Percentiles rank a stretch among this genome's conserved stretches.
phyloP scores from a whole-genome alignment of 2,797 vertebrate genomes.

The Myotis findleyi region DNA sequence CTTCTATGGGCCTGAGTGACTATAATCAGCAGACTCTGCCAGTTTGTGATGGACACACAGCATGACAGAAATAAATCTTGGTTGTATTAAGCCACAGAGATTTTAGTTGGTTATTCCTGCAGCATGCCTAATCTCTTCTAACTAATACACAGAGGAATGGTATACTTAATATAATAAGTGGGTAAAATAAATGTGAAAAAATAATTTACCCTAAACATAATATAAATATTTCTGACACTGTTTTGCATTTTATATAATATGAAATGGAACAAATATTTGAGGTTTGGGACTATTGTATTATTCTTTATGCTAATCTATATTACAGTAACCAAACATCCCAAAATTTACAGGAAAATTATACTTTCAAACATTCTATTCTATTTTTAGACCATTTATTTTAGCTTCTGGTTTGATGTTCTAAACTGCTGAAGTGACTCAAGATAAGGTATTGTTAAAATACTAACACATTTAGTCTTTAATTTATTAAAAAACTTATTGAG shows the following conservation, averaged over 20 bases:
- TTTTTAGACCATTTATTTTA: conserved; percentile 29
- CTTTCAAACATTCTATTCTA: neutral
- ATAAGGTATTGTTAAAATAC: neutral
- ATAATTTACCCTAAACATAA: neutral
- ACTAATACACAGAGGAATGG: neutral
- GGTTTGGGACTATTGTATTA: neutral
- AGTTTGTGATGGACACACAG: neutral
- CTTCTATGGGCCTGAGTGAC: neutral
- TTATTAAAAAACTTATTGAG: neutral
- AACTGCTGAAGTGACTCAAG: neutral
- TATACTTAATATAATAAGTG: neutral
- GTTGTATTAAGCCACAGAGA: neutral
- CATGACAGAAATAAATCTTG: neutral
- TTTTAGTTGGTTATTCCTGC: conserved; percentile 9
- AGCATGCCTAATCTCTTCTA: neutral
- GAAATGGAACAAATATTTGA: conserved; percentile 31
- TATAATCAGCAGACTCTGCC: neutral
- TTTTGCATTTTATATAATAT: neutral
- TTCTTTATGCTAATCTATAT: neutral
- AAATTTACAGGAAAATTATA: neutral
- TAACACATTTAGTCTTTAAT: neutral
- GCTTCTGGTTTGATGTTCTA: neutral
- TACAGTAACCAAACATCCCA: neutral
- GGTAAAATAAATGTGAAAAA: conserved; percentile 17
- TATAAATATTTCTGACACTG: neutral